Conservation (phyloP, 2,888 invertebrate species). For the Platerodrilus igneus region DNA sequence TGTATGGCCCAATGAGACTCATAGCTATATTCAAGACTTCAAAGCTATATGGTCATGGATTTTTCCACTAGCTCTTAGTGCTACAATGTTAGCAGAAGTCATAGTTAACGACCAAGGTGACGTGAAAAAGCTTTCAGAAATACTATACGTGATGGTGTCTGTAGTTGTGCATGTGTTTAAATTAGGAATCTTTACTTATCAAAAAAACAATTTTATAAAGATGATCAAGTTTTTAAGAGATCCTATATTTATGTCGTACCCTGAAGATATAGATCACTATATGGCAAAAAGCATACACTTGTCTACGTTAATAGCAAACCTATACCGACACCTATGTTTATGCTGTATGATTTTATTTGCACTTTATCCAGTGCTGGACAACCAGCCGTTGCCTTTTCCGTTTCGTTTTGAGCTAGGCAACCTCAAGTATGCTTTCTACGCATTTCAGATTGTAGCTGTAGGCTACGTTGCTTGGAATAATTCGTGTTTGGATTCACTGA, state of each 20-base stretch:
- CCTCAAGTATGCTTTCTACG: conserved; percentile 14
- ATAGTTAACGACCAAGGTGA: conserved; percentile 10
- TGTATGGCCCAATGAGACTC: conserved; percentile 14
- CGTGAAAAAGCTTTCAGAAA: conserved; percentile 17
- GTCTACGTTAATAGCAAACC: conserved; percentile 14
- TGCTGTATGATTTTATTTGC: conserved; percentile 10
- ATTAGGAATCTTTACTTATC: conserved; percentile 7
- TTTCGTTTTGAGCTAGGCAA: conserved; percentile 19
- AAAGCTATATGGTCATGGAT: conserved; percentile 8
- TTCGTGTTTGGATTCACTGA: conserved; percentile 16
- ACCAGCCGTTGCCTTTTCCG: conserved; percentile 19
- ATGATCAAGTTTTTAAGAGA: conserved; percentile 13
- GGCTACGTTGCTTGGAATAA: conserved; percentile 21
- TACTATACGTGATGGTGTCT: conserved; percentile 18
- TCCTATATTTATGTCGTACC: conserved; percentile 15
- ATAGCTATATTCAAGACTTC: conserved; percentile 1
- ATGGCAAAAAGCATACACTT: conserved; percentile 13
- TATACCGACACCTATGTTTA: conserved; percentile 8
- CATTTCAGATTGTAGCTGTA: conserved; percentile 13
- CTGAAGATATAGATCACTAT: conserved; percentile 13
- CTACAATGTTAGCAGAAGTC: conserved; percentile 12
- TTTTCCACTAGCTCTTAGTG: neutral
- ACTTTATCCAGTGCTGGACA: conserved; percentile 14
- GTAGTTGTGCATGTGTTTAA: conserved; percentile 13
- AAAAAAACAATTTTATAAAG: conserved; percentile 9